These are phyloP conservation scores for Miniopterus natalensis DNA, from an alignment of 2,113 vertebrate genomes.

Conservation along the genomic window DNA sequence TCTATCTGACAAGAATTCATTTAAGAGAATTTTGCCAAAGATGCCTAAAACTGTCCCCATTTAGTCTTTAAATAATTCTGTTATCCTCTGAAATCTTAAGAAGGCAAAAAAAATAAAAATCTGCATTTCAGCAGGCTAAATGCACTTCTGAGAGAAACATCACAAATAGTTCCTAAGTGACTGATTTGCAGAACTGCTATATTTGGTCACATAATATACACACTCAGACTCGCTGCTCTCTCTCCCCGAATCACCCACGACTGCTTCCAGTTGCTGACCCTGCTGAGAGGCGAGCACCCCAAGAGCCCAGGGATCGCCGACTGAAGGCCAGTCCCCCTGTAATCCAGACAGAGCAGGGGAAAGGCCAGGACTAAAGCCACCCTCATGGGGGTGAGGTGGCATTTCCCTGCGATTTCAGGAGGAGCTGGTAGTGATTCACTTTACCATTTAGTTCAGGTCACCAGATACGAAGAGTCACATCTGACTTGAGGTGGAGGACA, in stretches of 20 bases:
- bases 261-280: neutral
- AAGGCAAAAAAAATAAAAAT: neutral
- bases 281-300: neutral
- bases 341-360: neutral
- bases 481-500: neutral
- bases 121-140: constrained; percentile 46
- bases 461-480: neutral
- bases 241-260: neutral
- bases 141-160: constrained; percentile 38
- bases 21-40: constrained; percentile 66
- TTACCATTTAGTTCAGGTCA: neutral
- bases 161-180: neutral
- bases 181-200: neutral
- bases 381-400: neutral
- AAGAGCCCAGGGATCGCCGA: neutral
- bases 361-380: neutral
- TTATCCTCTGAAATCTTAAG: constrained; percentile 50
- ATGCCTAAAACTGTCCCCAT: constrained; percentile 63
- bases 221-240: too few species aligned
- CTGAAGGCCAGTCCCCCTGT: neutral
- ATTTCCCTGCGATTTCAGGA: neutral
- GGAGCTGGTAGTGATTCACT: neutral
- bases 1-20: constrained; percentile 73
- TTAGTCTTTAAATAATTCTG: constrained; percentile 72
- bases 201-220: neutral